A percentile compares a stretch with the other conserved stretches of the same genome.
Evolutionary conservation across 2,888 invertebrate genomes (phyloP).

Genomic region (Mesopsocus fuscifrons): DNA sequence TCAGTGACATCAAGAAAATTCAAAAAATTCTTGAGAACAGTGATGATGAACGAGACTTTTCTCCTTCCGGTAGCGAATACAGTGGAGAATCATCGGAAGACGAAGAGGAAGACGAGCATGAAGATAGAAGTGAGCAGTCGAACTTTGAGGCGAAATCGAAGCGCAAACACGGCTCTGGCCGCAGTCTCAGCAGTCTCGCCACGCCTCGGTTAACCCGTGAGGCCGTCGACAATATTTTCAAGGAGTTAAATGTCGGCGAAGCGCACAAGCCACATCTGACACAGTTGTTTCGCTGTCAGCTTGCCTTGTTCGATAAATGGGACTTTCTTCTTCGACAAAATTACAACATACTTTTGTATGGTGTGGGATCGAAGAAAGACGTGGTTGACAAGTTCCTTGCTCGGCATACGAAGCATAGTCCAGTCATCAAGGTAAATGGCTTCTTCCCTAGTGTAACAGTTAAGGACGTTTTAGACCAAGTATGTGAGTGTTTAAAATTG

Average conservation of each 20-base stretch:
- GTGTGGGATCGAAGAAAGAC: conserved; percentile 5
- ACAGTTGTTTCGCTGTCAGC: not conserved
- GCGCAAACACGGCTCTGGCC: not conserved
- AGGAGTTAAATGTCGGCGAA: not conserved
- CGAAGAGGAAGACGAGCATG: conserved; percentile 46
- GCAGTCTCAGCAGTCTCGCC: not conserved
- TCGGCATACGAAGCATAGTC: not conserved
- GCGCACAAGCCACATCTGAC: conserved; percentile 1
- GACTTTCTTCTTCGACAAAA: conserved; percentile 3
- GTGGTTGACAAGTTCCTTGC: not conserved
- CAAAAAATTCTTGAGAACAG: conserved; percentile 8
- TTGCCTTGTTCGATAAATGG: conserved; percentile 2
- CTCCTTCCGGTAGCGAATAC: conserved; percentile 1
- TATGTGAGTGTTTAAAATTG: conserved; percentile 7
- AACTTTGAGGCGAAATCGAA: conserved; percentile 2
- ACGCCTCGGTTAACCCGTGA: not conserved
- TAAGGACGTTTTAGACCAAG: conserved; percentile 38
- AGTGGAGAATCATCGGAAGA: conserved; percentile 1
- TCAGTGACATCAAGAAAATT: conserved; percentile 2
- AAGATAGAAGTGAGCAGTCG: conserved; percentile 24
- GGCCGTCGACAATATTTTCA: not conserved
- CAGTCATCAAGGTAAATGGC: conserved; percentile 68
- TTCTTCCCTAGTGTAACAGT: conserved; percentile 79
- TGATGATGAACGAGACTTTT: conserved; percentile 7
- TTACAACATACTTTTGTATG: conserved; percentile 4